Conservation (phyloP, 2,888 invertebrate species). For the Sinotaia quadrata region DNA sequence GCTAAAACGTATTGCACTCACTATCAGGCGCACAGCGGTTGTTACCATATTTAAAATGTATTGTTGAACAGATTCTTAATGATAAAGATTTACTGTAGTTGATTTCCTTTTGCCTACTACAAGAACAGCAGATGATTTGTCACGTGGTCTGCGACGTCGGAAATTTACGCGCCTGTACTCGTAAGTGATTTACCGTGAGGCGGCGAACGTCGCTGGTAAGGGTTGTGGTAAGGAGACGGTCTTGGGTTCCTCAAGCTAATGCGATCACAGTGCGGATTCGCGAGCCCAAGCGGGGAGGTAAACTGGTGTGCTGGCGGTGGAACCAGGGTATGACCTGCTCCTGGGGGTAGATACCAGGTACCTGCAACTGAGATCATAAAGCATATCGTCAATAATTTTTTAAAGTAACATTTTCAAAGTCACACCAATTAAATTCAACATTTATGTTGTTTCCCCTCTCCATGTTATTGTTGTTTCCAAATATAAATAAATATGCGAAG, state of each 20-base stretch:
- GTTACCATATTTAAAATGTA: too few species aligned
- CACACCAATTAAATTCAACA: too few species aligned
- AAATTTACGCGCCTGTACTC: background rate
- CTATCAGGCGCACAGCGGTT: too few species aligned
- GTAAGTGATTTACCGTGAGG: constrained; percentile 54
- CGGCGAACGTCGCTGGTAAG: constrained; percentile 63
- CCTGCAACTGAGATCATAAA: constrained; percentile 63
- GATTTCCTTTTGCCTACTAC: too few species aligned
- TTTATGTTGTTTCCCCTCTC: too few species aligned
- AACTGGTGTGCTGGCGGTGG: constrained; percentile 67
- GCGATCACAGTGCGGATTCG: constrained; percentile 61
- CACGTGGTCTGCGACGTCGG: background rate
- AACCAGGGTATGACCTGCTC: constrained; percentile 54
- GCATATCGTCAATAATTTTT: too few species aligned
- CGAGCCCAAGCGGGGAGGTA: constrained; percentile 56
- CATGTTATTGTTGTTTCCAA: too few species aligned
- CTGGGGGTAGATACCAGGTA: constrained; percentile 62
- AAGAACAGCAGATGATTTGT: background rate
- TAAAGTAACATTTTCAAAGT: too few species aligned
- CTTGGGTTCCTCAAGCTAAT: constrained; percentile 60
- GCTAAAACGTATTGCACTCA: too few species aligned
- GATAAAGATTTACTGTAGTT: too few species aligned
- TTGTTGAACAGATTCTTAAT: too few species aligned
- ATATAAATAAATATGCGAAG: too few species aligned
- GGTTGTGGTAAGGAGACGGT: constrained; percentile 59